Evolutionary conservation across 2,113 vertebrate genomes (phyloP).

Genomic region (Oncorhynchus mykiss): DNA sequence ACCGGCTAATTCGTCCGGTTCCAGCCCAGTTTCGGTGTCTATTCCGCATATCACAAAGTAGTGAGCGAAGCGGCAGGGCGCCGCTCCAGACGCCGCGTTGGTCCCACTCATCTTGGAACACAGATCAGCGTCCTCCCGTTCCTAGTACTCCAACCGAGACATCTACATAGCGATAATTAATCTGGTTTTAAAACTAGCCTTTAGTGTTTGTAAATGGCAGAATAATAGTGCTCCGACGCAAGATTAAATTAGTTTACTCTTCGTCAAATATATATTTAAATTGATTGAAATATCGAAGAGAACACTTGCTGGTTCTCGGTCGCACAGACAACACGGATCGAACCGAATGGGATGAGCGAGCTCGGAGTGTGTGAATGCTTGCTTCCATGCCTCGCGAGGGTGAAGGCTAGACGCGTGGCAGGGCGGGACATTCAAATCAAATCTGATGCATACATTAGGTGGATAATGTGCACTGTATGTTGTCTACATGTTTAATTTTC

Average conservation of each 20-base stretch:
- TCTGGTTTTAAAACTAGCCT: not conserved
- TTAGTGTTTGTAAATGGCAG: not conserved
- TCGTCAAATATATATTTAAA: not conserved
- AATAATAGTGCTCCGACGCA: not conserved
- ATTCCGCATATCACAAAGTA: conserved; percentile 91
- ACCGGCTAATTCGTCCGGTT: conserved; percentile 90
- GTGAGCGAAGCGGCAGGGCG: conserved; percentile 90
- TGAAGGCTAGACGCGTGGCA: not conserved
- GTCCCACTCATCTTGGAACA: conserved; percentile 76
- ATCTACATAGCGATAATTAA: conserved; percentile 17
- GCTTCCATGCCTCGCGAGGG: conserved; percentile 4
- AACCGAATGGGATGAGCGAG: not conserved
- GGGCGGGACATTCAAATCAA: conserved; percentile 50
- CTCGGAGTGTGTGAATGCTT: not conserved
- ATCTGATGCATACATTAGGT: not conserved
- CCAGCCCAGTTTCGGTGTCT: conserved; percentile 88
- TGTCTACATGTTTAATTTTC: not conserved
- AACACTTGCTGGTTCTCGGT: not conserved
- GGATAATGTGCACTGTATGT: not conserved
- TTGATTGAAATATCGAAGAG: not conserved
- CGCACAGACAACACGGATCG: not conserved
- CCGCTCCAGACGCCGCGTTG: conserved; percentile 73
- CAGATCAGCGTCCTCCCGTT: conserved; percentile 32
- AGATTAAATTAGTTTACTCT: too few relatives aligned
- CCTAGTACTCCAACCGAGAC: conserved; percentile 23